Evolutionary conservation across 2,797 vertebrate genomes (phyloP).

Genomic region (Gymnothorax javanicus): DNA sequence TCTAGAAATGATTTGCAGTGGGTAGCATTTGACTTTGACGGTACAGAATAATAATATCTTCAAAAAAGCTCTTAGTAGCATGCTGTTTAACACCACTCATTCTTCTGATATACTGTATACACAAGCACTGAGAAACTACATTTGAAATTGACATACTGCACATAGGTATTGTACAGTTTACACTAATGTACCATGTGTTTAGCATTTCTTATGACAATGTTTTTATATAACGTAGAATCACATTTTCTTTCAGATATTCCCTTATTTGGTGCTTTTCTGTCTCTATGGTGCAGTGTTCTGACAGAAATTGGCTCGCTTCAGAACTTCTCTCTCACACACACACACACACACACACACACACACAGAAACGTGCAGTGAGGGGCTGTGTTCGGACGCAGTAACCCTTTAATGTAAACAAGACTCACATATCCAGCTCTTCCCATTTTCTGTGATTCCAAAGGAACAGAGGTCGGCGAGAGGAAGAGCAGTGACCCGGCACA

Average conservation of each 20-base stretch:
- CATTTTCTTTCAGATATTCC: conserved; percentile 18
- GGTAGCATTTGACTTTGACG: background rate
- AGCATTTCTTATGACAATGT: background rate
- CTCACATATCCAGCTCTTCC: background rate
- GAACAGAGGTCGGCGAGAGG: conserved; percentile 21
- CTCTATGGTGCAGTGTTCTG: conserved; percentile 17
- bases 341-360: background rate
- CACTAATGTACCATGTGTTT: background rate
- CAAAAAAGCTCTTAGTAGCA: background rate
- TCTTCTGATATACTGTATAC: background rate
- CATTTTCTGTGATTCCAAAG: background rate
- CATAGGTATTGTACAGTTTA: background rate
- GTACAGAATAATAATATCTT: background rate
- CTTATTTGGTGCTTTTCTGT: conserved; percentile 31
- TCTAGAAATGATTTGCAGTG: background rate
- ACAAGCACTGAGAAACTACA: background rate
- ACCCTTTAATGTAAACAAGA: conserved; percentile 19
- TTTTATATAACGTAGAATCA: background rate
- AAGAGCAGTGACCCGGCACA: background rate
- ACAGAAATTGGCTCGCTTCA: conserved; percentile 7
- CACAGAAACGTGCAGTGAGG: background rate
- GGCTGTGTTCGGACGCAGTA: conserved; percentile 11
- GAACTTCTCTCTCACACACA: conserved; percentile 6
- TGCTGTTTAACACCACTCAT: background rate
- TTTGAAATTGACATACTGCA: background rate